These are phyloP conservation scores for Lophius piscatorius DNA, from an alignment of 2,113 vertebrate genomes.

Conservation along the genomic window DNA sequence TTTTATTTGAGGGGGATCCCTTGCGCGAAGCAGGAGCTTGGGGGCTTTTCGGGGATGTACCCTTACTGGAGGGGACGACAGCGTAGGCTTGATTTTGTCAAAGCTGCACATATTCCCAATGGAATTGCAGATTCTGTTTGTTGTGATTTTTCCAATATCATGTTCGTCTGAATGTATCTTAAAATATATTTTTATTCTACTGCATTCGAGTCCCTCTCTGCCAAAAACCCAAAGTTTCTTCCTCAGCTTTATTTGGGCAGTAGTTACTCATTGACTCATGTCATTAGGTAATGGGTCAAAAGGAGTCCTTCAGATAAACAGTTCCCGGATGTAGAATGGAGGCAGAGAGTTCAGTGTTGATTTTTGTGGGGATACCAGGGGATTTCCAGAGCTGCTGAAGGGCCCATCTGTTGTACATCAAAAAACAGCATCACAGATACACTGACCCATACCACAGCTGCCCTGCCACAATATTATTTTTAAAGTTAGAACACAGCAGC, in stretches of 20 bases:
- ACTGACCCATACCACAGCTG: conserved; percentile 70
- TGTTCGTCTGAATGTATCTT: conserved; percentile 46
- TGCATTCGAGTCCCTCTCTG: conserved; percentile 28
- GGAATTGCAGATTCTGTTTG: conserved; percentile 42
- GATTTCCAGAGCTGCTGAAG: conserved; percentile 64
- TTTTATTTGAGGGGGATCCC: too few species aligned
- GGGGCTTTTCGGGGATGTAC: too few species aligned
- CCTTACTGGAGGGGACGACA: too few species aligned
- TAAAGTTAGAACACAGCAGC: conserved; percentile 58
- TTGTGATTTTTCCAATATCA: conserved; percentile 55
- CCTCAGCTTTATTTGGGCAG: conserved; percentile 50
- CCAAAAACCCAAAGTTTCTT: conserved; percentile 62
- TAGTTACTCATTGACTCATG: conserved; percentile 70
- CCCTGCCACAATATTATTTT: conserved; percentile 71
- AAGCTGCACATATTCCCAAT: conserved; percentile 20
- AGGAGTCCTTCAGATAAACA: conserved; percentile 71
- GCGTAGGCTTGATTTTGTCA: too few species aligned
- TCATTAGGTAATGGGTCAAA: conserved; percentile 73
- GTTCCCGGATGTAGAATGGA: conserved; percentile 63
- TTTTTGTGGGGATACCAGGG: conserved; percentile 62
- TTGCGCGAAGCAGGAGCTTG: too few species aligned
- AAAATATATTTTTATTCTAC: conserved; percentile 40
- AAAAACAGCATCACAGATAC: conserved; percentile 50
- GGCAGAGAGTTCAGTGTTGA: conserved; percentile 43
- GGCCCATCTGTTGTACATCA: conserved; percentile 75